Conservation (phyloP, 2,797 vertebrate genomes). For the Acrossocheilus wenchowensis region DNA sequence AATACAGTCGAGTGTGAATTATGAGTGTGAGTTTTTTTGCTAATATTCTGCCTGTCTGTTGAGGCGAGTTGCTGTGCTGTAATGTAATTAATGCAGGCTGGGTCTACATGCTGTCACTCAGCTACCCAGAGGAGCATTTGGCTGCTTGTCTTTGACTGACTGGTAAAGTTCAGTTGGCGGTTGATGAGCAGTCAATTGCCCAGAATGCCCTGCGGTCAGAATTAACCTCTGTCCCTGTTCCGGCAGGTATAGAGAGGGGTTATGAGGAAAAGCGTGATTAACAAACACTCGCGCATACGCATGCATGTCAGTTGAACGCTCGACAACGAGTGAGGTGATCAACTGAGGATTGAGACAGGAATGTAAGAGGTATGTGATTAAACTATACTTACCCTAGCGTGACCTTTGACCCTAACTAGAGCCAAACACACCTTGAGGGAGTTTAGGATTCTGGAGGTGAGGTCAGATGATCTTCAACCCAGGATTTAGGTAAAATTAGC, state of each 20-base stretch:
- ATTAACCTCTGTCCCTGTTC: slow-evolving; percentile 82
- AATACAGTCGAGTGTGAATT: not conserved
- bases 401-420: slow-evolving; percentile 76
- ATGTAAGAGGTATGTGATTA: slow-evolving; percentile 72
- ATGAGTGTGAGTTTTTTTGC: not conserved
- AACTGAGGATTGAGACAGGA: slow-evolving; percentile 69
- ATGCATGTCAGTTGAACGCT: slow-evolving; percentile 63
- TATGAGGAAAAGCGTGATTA: slow-evolving; percentile 78
- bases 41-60: not conserved
- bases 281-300: slow-evolving; percentile 18
- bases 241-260: slow-evolving; percentile 76
- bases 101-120: slow-evolving; percentile 38
- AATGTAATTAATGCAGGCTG: slow-evolving; percentile 31
- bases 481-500: slow-evolving; percentile 69
- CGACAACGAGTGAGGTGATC: slow-evolving; percentile 64
- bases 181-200: slow-evolving; percentile 80
- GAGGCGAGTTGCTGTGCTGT: slow-evolving; percentile 3
- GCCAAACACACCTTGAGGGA: slow-evolving; percentile 73
- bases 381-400: slow-evolving; percentile 72
- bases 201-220: slow-evolving; percentile 72
- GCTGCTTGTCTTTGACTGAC: slow-evolving; percentile 43
- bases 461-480: slow-evolving; percentile 52
- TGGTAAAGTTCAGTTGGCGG: slow-evolving; percentile 76
- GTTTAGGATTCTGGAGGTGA: slow-evolving; percentile 62
- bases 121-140: slow-evolving; percentile 27